These are phyloP conservation scores for Aythya fuligula DNA, from an alignment of 2,797 vertebrate genomes.

Conservation along the genomic window DNA sequence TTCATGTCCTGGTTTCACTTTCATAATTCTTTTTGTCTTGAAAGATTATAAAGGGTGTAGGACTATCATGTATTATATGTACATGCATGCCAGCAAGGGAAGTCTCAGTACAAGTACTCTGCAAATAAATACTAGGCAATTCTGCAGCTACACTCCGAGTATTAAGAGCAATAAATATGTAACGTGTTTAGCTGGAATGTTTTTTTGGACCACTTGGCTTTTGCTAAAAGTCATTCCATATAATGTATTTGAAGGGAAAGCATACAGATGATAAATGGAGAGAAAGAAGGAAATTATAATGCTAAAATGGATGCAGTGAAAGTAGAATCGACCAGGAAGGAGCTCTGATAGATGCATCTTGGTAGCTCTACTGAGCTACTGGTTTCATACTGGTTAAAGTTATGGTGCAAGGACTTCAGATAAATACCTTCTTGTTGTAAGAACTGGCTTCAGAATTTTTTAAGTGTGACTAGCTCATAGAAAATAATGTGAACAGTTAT, in stretches of 20 bases:
- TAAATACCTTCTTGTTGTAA: not conserved
- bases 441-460: constrained; percentile 2
- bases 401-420: not conserved
- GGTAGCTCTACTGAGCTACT: not conserved
- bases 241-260: not conserved
- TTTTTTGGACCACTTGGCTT: not conserved
- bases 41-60: not conserved
- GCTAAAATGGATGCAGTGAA: not conserved
- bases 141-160: not conserved
- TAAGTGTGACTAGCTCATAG: not conserved
- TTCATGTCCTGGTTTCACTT: not conserved
- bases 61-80: not conserved
- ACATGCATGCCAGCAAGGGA: not conserved
- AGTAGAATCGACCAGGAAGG: not conserved
- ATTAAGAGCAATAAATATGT: constrained; percentile 25
- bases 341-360: not conserved
- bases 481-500: constrained; percentile 4
- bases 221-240: not conserved
- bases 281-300: not conserved
- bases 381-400: not conserved
- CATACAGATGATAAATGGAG: not conserved
- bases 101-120: not conserved
- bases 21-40: not conserved
- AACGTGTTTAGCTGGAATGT: not conserved
- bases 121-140: not conserved